These are phyloP conservation scores for Anisognathus igniventris DNA, from an alignment of 2,797 vertebrate genomes.

Conservation along the genomic window DNA sequence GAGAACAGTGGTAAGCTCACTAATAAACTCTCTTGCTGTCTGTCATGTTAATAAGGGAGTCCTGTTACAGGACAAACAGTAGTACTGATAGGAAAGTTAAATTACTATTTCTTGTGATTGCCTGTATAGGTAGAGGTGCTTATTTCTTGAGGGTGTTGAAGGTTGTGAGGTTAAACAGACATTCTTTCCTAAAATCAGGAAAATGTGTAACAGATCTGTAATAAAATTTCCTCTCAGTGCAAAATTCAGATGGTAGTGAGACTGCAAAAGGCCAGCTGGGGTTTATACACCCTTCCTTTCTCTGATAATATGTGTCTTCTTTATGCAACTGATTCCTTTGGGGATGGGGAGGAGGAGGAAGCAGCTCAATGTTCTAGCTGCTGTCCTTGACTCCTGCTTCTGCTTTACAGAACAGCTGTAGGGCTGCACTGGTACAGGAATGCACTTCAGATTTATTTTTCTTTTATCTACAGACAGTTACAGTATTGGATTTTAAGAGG, in stretches of 20 bases:
- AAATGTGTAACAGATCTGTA: background rate
- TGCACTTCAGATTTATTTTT: background rate
- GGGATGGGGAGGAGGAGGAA: background rate
- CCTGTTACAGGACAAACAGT: background rate
- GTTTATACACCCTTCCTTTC: background rate
- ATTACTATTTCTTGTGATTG: background rate
- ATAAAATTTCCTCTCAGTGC: background rate
- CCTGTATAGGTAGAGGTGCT: rapidly evolving
- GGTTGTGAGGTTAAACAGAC: background rate
- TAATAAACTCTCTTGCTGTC: background rate
- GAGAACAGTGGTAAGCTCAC: slow-evolving; percentile 70
- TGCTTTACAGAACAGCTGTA: background rate
- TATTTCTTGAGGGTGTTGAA: background rate
- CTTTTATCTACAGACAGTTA: background rate
- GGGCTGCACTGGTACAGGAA: background rate
- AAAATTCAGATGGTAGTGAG: background rate
- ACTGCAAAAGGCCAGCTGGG: background rate
- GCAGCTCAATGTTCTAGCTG: background rate
- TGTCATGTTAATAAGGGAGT: background rate
- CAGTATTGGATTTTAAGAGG: background rate
- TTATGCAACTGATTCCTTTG: background rate
- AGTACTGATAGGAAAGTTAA: background rate
- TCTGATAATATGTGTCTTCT: background rate
- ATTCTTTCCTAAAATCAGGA: background rate
- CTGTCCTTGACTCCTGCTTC: background rate